Base-by-base conservation (phyloP, 2,888 invertebrate genomes). In the Ectemnius continuus region DNA sequence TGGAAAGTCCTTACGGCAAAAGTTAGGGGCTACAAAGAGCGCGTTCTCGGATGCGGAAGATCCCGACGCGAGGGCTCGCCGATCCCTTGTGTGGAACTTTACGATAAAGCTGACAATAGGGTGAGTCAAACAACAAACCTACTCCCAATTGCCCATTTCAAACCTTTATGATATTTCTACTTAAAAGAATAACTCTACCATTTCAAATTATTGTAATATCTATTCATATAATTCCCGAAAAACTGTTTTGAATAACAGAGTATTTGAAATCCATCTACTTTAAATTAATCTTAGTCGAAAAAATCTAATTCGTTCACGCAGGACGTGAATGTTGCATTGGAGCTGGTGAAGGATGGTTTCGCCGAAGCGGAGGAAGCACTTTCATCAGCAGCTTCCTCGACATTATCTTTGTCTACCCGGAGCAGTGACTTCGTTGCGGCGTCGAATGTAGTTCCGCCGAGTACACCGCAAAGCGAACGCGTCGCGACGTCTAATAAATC, bases 1-100 rank as follows among this genome's bases (percentile, higher is more conserved):
- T 98, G 97, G 97, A 95, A 95, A 87, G 92, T 94, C 4, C 88
- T 98, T 0, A 93, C 95, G 65, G 96, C 97, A 0, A 94, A 94
- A 83, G 95, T 96, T 18, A 94, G 95, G 68, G 94, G 94, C 0
- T 97, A 95, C 89, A 94, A 94, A 89, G 93, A 94, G 84, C 91
- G 92, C 18, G 83, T 90, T 18, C 2, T 74, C 0, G 63, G 75
- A 52, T 73, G 57, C 4, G 90, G 89, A 14, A 85, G 75, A 86
- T 92, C 86, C 88, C 93, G 79, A 82, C 93, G 95, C 64, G 94
- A 94, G 88, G 94, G 94, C 75, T 94, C 94, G 47, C 95, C 95
- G 14, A 93, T 96, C 83, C 96, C 97, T 52, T 95, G 95, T 73
- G 94, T 97, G 80, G 95, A 95, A 87, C 91, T 97, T 23, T 95